Evolutionary conservation across 2,888 invertebrate species (phyloP), one percentile per base, ranked within the genome.

Genomic region (Eupithecia abbreviata): DNA sequence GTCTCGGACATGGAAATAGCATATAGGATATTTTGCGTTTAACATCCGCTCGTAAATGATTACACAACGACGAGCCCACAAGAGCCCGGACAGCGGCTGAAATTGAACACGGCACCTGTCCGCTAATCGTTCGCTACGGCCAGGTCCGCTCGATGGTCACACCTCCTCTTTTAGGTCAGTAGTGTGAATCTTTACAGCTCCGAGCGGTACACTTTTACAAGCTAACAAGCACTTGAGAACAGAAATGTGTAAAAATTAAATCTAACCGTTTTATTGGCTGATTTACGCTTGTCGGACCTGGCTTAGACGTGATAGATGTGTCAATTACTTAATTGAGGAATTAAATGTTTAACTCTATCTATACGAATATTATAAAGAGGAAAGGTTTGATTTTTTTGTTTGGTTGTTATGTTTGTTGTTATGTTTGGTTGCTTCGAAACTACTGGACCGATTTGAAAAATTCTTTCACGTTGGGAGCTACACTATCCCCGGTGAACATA

Each of bases 191-290:
- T 78, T 79, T 73, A 72, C 72, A 65, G 73, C 74, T 75, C 6
- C 62, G 71, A 76, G 77, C 76, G 72, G 76, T 80, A 78, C 74
- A 73, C 47, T 81, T 81, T 81, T 81, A 81, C 80, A 79, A 81
- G 73, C 62, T 81, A 77, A 80, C 78, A 78, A 74, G 78, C 78
- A 30, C 58, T 77, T 73, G 68, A 69, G 68, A 69, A 69, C 69
- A 45, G 69, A 74, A 49, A 49, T 15, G 69, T n/a, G 62, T 74
- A 70, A 74, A 69, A 66, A 18, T 58, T 18, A 49, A 51, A 49
- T 66, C 13, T 42, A 65, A 41, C 69, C n/a, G 47, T 73, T 67
- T 73, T 66, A 73, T 42, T 49, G n/a, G 18, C 7, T 69, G 18
- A 47, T 69, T 9, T 18, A 47, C 9, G 45, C 68, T 67, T 67